Percentiles rank a stretch among this genome's conserved stretches.
phyloP scores from a whole-genome alignment of 2,888 invertebrate species.

The Unio pictorum region DNA sequence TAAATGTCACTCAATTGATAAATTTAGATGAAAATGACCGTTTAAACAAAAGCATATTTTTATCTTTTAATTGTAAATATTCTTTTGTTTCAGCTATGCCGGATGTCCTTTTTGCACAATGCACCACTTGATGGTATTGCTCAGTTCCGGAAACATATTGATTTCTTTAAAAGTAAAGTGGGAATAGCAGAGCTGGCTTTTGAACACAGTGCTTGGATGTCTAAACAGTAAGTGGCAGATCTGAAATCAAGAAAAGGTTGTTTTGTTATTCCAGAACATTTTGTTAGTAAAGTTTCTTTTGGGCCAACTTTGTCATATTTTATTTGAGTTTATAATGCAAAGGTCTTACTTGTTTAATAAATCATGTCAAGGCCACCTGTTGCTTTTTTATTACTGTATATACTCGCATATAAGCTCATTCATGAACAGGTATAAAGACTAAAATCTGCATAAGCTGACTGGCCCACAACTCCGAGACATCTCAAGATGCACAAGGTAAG shows the following conservation, averaged over 20 bases:
- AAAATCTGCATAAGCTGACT: too few relatives aligned
- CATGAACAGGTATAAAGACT: too few relatives aligned
- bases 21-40: background rate
- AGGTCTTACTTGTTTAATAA: too few relatives aligned
- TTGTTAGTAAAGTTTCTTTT: background rate
- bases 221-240: constrained; percentile 84
- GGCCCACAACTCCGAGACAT: too few relatives aligned
- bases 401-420: too few relatives aligned
- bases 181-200: constrained; percentile 90
- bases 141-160: constrained; percentile 93
- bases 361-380: too few relatives aligned
- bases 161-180: constrained; percentile 82
- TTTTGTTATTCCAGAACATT: background rate
- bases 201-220: constrained; percentile 96
- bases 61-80: background rate
- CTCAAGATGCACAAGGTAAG: too few relatives aligned
- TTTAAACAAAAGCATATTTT: background rate
- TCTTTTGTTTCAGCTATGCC: constrained; percentile 78
- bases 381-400: too few relatives aligned
- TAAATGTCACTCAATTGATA: background rate
- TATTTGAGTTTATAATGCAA: background rate
- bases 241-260: background rate
- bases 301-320: background rate
- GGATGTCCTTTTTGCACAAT: constrained; percentile 89
- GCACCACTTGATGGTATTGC: constrained; percentile 94